These are phyloP conservation scores for Gobio gobio DNA, from an alignment of 2,113 vertebrate species.

Conservation along the genomic window DNA sequence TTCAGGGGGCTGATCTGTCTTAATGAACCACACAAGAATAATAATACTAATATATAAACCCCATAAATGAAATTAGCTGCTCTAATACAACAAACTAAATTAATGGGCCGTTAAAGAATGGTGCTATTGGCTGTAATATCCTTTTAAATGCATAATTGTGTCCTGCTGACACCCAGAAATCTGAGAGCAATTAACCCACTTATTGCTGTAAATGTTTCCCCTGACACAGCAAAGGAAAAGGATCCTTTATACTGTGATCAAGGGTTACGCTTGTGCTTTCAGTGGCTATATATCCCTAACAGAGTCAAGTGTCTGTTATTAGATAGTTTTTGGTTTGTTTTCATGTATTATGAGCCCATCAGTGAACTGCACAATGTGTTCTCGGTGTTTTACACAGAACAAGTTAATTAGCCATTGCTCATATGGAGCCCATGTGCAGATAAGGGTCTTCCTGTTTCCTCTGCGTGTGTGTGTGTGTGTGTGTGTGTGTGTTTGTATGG, in stretches of 20 bases:
- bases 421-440: constrained; percentile 52
- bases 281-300: not conserved
- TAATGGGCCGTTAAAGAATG: constrained; percentile 8
- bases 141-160: not conserved
- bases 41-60: constrained; percentile 15
- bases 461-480: constrained; percentile 8
- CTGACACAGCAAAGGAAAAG: not conserved
- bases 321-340: not conserved
- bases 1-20: not conserved
- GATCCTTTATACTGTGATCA: not conserved
- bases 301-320: not conserved
- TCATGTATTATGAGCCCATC: not conserved
- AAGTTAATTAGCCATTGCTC: constrained; percentile 36
- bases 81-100: not conserved
- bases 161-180: constrained; percentile 26
- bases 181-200: constrained; percentile 41
- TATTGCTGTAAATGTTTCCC: not conserved
- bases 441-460: constrained; percentile 50
- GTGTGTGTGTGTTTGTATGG: constrained; percentile 19
- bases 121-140: not conserved
- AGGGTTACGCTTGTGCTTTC: not conserved
- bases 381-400: not conserved
- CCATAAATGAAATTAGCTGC: not conserved
- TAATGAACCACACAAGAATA: constrained; percentile 14
- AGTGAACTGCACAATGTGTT: not conserved